Conservation (phyloP, 1,140 invertebrate species). For the Eupeodes corollae region DNA sequence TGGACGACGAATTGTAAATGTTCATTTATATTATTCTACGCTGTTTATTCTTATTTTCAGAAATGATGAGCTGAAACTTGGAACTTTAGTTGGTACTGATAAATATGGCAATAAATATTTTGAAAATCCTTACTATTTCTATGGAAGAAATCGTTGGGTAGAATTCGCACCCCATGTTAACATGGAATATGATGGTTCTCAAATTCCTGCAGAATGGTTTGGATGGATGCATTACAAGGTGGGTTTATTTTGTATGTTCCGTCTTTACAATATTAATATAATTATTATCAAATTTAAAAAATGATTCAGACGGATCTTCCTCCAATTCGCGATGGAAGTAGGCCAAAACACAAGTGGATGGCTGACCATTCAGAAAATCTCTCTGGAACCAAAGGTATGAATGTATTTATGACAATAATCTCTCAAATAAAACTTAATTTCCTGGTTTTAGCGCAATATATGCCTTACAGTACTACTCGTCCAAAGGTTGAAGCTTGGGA, state of each 20-base stretch:
- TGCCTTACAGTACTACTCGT: slow-evolving; percentile 77
- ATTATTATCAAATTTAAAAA: background rate
- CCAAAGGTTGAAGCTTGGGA: slow-evolving; percentile 80
- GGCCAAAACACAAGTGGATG: slow-evolving; percentile 81
- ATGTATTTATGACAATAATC: background rate
- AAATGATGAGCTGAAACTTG: slow-evolving; percentile 77
- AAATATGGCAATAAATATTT: slow-evolving; percentile 95
- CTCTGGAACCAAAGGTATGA: slow-evolving; percentile 56
- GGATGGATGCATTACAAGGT: slow-evolving; percentile 74
- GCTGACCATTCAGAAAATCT: slow-evolving; percentile 69
- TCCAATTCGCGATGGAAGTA: slow-evolving; percentile 50
- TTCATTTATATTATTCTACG: slow-evolving; percentile 10
- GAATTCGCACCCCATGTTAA: slow-evolving; percentile 62
- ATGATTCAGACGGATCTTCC: slow-evolving; percentile 37
- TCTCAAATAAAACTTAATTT: slow-evolving; percentile 1
- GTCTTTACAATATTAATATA: background rate
- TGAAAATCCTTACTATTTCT: slow-evolving; percentile 82
- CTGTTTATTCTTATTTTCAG: slow-evolving; percentile 42
- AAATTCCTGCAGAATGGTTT: slow-evolving; percentile 85
- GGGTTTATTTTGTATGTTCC: too few relatives aligned
- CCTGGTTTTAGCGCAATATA: slow-evolving; percentile 49
- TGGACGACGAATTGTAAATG: background rate
- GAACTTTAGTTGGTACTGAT: slow-evolving; percentile 82
- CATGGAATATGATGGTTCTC: slow-evolving; percentile 87
- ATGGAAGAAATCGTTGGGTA: slow-evolving; percentile 89